Evolutionary conservation across 1,140 invertebrate species (phyloP).

Genomic region (Atta cephalotes): DNA sequence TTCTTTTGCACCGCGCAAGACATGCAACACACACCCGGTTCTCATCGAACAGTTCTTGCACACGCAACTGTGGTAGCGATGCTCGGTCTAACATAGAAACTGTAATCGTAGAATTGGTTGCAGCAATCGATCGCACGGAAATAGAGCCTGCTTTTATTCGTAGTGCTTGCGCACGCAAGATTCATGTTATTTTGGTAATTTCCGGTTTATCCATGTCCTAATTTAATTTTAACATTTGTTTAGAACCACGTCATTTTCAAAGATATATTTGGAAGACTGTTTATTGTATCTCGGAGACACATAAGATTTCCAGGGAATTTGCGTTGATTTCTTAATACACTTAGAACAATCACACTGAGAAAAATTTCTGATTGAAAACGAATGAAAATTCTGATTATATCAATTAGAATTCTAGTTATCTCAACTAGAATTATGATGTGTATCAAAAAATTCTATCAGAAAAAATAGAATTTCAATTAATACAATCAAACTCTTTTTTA

Average conservation of each 20-base stretch:
- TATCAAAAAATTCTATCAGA: no score
- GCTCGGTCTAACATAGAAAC: constrained; percentile 3
- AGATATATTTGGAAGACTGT: not conserved
- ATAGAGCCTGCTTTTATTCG: constrained; percentile 34
- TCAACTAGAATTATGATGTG: no score
- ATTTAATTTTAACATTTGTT: constrained; percentile 22
- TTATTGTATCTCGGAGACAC: not conserved
- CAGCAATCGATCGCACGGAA: constrained; percentile 29
- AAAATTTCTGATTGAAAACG: no score
- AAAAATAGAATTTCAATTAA: no score
- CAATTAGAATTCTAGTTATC: no score
- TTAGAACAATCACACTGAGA: not conserved
- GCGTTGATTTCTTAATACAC: not conserved
- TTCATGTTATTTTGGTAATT: constrained; percentile 32
- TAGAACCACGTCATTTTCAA: not conserved
- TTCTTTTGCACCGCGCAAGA: constrained; percentile 5
- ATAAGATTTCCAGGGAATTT: not conserved
- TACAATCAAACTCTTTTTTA: no score
- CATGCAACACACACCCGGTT: constrained; percentile 2
- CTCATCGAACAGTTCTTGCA: not conserved
- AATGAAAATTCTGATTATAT: no score
- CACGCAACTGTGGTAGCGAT: not conserved
- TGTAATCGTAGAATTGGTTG: constrained; percentile 25
- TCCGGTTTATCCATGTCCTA: constrained; percentile 8
- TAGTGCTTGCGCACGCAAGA: constrained; percentile 10